Evolutionary conservation across 1,140 invertebrate genomes (phyloP).

Genomic region (Meteorus sp.): DNA sequence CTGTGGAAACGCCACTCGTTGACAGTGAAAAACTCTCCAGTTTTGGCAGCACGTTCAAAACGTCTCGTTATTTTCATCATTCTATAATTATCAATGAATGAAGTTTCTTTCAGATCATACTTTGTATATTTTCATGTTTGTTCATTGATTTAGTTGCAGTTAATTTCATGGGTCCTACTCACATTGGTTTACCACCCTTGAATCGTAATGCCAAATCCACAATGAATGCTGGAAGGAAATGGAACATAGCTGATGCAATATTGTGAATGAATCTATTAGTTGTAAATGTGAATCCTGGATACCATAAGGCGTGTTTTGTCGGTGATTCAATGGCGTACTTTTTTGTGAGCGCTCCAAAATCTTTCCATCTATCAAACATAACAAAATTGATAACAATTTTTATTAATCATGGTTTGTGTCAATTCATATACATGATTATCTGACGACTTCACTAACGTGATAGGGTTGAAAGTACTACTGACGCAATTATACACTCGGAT

Average conservation of each 20-base stretch:
- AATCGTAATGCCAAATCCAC: conserved; percentile 72
- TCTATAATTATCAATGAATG: conserved; percentile 53
- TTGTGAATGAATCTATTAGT: conserved; percentile 73
- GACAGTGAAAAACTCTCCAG: conserved; percentile 84
- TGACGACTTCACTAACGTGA: conserved; percentile 56
- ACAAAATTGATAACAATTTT: too few relatives aligned
- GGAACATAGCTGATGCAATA: conserved; percentile 70
- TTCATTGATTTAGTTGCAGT: not conserved
- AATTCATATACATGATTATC: not conserved
- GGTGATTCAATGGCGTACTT: conserved; percentile 75
- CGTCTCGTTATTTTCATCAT: conserved; percentile 83
- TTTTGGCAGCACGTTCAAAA: conserved; percentile 75
- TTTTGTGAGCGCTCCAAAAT: conserved; percentile 69
- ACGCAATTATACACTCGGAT: conserved; percentile 90
- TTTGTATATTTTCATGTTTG: conserved; percentile 75
- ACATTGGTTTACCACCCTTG: conserved; percentile 79
- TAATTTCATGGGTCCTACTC: conserved; percentile 48
- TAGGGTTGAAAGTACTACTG: conserved; percentile 79
- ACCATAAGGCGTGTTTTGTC: conserved; percentile 83
- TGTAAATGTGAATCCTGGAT: conserved; percentile 79
- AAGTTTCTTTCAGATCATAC: conserved; percentile 63
- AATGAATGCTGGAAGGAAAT: conserved; percentile 78
- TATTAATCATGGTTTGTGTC: not conserved
- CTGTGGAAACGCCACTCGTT: conserved; percentile 85
- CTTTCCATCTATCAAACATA: conserved; percentile 68